These are phyloP conservation scores for Corynorhinus townsendii DNA, from an alignment of 2,113 vertebrate genomes.

Conservation along the genomic window DNA sequence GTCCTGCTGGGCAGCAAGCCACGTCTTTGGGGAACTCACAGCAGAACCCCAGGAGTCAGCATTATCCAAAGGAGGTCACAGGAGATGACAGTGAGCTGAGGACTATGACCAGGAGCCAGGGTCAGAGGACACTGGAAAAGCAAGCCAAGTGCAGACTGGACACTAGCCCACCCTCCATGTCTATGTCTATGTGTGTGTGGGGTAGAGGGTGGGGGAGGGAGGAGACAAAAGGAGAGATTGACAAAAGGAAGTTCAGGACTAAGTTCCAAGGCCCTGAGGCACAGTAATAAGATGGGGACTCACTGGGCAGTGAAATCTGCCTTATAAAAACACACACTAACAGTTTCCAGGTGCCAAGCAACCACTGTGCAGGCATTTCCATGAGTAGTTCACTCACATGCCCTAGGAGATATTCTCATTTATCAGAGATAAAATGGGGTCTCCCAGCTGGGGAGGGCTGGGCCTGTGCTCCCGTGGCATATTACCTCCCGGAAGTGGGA, in stretches of 20 bases:
- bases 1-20: not conserved
- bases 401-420: not conserved
- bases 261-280: not conserved
- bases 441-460: not conserved
- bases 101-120: not conserved
- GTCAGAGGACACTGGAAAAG: not conserved
- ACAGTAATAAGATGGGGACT: not conserved
- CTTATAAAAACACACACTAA: not conserved
- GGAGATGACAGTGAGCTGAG: not conserved
- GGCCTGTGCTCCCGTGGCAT: not conserved
- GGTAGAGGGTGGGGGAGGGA: rapidly evolving
- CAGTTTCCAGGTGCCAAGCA: not conserved
- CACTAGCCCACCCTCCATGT: not conserved
- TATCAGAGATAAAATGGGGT: not conserved
- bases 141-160: not conserved
- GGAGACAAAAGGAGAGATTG: not conserved
- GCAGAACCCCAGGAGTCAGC: not conserved
- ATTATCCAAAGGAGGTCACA: not conserved
- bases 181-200: rapidly evolving
- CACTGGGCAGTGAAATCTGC: too few species aligned
- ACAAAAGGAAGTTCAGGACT: not conserved
- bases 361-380: not conserved
- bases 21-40: rapidly evolving
- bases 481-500: not conserved
- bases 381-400: not conserved